Base-by-base conservation (phyloP, 35 echinoderm and acorn worm genomes). In the Acanthaster planci region DNA sequence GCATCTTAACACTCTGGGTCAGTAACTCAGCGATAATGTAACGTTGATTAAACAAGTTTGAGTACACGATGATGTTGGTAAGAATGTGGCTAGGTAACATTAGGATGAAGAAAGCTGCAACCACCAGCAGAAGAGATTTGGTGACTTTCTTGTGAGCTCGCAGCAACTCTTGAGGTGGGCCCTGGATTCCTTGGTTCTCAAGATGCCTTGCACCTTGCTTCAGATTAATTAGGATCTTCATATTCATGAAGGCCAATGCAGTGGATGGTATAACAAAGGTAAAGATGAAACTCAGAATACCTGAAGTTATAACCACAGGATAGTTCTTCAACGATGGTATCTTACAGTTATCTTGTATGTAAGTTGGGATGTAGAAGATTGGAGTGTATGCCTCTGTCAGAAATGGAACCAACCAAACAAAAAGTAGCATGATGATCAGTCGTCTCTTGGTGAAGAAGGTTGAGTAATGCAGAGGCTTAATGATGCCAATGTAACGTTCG, bases 61-160 rank as follows among this genome's bases (percentile, higher is more conserved):
- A 7, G 23, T 12, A 3, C 18, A 72, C 1, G 8, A 14, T 31
- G n/a, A 72, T 5, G 10, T 31, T 14, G 9, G 3, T 14, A 19
- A n/a, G 34, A 9, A 72, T 72, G 1, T 26, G 26, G 14, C 0
- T 16, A 21, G 64, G 64, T 34, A 72, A 72, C 3, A 72, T 34
- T 2, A 72, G 64, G 30, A 72, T 72, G 6, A 72, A 72, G 64
- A 72, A 72, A 72, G 64, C 64, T 72, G 64, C 34, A 7, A 34
- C 30, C 21, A 72, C 34, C 26, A 72, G 23, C 14, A 34, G 26
- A 72, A 72, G 64, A 68, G 60, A 31, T 30, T 30, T 72, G 7
- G 64, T 72, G 64, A 72, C 64, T 72, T 72, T 72, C 64, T 36
- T 72, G 64, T 72, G 64, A 29, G 64, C 64, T 72, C 30, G 64